Evolutionary conservation across 2,797 vertebrate genomes (phyloP).

Genomic region (Paratrypauchen microcephalus): DNA sequence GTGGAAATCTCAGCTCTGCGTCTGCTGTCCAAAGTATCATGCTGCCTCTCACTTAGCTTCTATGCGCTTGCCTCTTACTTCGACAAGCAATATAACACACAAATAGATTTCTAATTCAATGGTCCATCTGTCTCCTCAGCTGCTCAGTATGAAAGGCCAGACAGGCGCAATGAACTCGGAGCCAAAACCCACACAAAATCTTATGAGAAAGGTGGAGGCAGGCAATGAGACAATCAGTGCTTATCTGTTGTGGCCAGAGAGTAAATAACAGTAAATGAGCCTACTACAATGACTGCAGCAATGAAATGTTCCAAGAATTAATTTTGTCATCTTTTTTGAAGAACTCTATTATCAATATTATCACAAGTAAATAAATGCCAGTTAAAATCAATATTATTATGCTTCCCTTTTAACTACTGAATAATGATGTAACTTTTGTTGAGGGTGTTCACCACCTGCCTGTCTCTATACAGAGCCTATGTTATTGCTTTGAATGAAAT

Average conservation of each 20-base stretch:
- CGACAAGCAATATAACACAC: slow-evolving; percentile 18
- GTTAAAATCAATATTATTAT: background rate
- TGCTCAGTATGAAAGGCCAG: slow-evolving; percentile 34
- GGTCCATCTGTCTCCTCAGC: slow-evolving; percentile 61
- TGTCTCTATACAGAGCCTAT: no score
- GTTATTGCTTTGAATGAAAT: no score
- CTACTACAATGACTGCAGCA: background rate
- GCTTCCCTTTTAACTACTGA: background rate
- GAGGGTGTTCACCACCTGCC: no score
- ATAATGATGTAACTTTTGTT: background rate
- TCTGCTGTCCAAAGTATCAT: background rate
- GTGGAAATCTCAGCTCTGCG: background rate
- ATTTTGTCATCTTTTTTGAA: background rate
- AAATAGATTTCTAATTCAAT: slow-evolving; percentile 40
- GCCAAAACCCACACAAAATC: slow-evolving; percentile 41
- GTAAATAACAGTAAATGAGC: background rate
- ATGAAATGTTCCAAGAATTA: background rate
- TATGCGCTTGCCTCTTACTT: slow-evolving; percentile 29
- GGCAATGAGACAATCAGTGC: slow-evolving; percentile 3
- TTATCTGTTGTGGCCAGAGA: background rate
- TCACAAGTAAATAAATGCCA: background rate
- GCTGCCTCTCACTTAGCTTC: slow-evolving; percentile 17
- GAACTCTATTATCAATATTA: background rate
- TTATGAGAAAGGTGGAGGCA: slow-evolving; percentile 25
- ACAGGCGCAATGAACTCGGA: slow-evolving; percentile 8